Percentiles rank a stretch among this genome's conserved stretches.
Evolutionary conservation across 2,113 vertebrate genomes (phyloP).

Genomic region (Oryzias curvinotus): DNA sequence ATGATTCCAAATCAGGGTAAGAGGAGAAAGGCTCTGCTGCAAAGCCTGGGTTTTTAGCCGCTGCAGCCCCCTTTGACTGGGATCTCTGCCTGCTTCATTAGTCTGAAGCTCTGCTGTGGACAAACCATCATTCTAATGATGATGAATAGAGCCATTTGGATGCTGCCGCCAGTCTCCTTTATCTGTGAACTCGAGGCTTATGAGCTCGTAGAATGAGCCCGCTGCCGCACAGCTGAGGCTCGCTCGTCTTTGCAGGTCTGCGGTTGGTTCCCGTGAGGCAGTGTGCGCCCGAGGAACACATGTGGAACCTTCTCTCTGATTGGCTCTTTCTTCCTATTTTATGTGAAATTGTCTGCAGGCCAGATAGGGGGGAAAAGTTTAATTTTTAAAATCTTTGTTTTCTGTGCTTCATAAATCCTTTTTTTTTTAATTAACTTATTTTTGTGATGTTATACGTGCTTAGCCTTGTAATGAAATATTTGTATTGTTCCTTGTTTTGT

Average conservation of each 20-base stretch:
- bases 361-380: background rate
- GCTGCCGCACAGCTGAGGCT: slow-evolving; percentile 53
- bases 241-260: slow-evolving; percentile 35
- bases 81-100: slow-evolving; percentile 55
- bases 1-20: slow-evolving; percentile 92
- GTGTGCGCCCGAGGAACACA: slow-evolving; percentile 16
- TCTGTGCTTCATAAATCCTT: too few species aligned
- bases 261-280: slow-evolving; percentile 39
- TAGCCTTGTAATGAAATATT: too few species aligned
- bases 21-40: slow-evolving; percentile 40
- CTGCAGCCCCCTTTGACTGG: slow-evolving; percentile 30
- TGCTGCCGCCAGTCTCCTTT: slow-evolving; percentile 35
- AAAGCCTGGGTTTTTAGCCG: slow-evolving; percentile 24
- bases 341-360: slow-evolving; percentile 9
- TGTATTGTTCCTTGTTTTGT: slow-evolving; percentile 10
- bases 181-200: slow-evolving; percentile 42
- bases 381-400: too few species aligned
- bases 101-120: slow-evolving; percentile 31
- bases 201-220: slow-evolving; percentile 37
- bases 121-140: slow-evolving; percentile 48
- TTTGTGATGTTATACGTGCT: background rate
- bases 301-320: slow-evolving; percentile 20
- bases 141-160: slow-evolving; percentile 67
- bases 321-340: slow-evolving; percentile 8
- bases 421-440: background rate